Conservation (phyloP, 1,140 invertebrate species). For the Phortica variegata region DNA sequence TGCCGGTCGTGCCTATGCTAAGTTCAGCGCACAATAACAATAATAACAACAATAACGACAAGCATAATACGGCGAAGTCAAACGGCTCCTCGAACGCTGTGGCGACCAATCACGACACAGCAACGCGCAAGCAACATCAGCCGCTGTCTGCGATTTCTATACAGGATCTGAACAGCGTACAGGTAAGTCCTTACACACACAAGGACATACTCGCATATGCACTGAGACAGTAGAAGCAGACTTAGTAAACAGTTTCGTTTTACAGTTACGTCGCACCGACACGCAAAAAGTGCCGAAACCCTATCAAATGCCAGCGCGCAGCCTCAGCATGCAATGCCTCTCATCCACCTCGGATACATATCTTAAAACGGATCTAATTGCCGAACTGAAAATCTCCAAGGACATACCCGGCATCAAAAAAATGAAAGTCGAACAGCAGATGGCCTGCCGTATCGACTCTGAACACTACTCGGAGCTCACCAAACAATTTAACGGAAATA, state of each 20-base stretch:
- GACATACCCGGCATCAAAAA: slow-evolving; percentile 88
- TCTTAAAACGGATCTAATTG: slow-evolving; percentile 83
- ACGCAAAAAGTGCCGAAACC: slow-evolving; percentile 76
- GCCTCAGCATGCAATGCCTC: slow-evolving; percentile 71
- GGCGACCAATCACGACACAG: slow-evolving; percentile 59
- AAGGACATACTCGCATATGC: background rate
- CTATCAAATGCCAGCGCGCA: slow-evolving; percentile 73
- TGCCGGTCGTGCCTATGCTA: slow-evolving; percentile 57
- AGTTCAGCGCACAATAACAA: slow-evolving; percentile 15
- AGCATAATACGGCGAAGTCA: slow-evolving; percentile 40
- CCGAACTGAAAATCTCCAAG: slow-evolving; percentile 85
- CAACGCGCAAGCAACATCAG: slow-evolving; percentile 62
- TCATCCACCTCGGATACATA: slow-evolving; percentile 69
- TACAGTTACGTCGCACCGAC: slow-evolving; percentile 69
- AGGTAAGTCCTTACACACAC: slow-evolving; percentile 40
- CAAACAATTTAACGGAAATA: slow-evolving; percentile 80
- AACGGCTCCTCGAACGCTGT: slow-evolving; percentile 57
- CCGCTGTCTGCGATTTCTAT: slow-evolving; percentile 81
- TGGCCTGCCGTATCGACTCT: slow-evolving; percentile 76
- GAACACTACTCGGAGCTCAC: slow-evolving; percentile 79
- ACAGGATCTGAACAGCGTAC: slow-evolving; percentile 80
- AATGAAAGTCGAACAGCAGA: slow-evolving; percentile 82
- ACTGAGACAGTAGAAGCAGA: background rate
- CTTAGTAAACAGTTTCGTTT: background rate
- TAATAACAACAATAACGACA: slow-evolving; percentile 24